Evolutionary conservation across 2,888 invertebrate genomes (phyloP).

Genomic region (Apamea sordens): DNA sequence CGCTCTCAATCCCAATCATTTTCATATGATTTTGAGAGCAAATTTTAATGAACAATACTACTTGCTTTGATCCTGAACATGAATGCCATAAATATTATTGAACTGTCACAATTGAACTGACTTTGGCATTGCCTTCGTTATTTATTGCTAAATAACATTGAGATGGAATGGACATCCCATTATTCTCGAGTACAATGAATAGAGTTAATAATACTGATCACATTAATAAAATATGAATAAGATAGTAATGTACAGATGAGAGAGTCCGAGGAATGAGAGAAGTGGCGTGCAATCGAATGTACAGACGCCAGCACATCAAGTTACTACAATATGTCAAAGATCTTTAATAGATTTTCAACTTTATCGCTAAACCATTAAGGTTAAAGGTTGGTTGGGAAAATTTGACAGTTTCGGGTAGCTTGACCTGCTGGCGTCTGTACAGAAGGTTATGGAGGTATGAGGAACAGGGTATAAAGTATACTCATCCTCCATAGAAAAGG

Average conservation of each 20-base stretch:
- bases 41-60: not conserved
- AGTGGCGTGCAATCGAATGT: not conserved
- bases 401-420: too few species aligned
- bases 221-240: constrained; percentile 16
- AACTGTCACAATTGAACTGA: constrained; percentile 37
- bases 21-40: not conserved
- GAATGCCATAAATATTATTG: constrained; percentile 29
- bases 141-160: constrained; percentile 33
- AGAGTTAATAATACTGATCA: constrained; percentile 35
- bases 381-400: too few species aligned
- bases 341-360: too few species aligned
- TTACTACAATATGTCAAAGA: too few species aligned
- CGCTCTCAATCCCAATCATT: not conserved
- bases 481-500: not conserved
- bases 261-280: too few species aligned
- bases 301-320: too few species aligned
- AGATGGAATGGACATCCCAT: constrained; percentile 19
- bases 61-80: constrained; percentile 36
- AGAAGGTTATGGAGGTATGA: not conserved
- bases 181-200: constrained; percentile 37
- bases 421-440: too few species aligned
- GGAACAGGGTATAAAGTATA: not conserved
- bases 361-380: too few species aligned
- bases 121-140: constrained; percentile 11
- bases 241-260: not conserved